These are phyloP conservation scores for Chrysemys picta DNA, from an alignment of 2,113 vertebrate species.

Conservation along the genomic window DNA sequence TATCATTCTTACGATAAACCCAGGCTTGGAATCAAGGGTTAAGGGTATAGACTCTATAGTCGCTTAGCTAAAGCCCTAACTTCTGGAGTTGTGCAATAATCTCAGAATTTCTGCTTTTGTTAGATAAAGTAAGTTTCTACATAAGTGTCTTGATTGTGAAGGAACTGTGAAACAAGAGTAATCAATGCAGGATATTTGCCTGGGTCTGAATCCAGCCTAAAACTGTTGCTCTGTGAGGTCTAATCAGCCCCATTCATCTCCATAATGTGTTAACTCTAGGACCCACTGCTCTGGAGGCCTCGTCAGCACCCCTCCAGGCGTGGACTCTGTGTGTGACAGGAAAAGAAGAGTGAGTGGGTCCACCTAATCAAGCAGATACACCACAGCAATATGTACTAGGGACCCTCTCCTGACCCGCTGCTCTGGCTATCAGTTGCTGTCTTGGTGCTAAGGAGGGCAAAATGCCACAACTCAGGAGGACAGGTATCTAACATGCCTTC, in stretches of 20 bases:
- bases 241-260: background rate
- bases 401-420: background rate
- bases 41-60: background rate
- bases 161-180: background rate
- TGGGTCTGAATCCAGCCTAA: background rate
- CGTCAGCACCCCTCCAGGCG: background rate
- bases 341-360: background rate
- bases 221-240: background rate
- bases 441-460: background rate
- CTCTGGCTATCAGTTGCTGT: background rate
- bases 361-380: too few species aligned
- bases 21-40: background rate
- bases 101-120: background rate
- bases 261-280: background rate
- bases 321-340: background rate
- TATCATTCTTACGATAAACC: background rate
- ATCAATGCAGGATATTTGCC: background rate
- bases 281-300: background rate
- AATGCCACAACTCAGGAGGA: background rate
- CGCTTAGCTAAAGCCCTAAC: background rate
- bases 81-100: background rate
- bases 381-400: background rate
- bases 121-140: background rate
- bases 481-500: background rate
- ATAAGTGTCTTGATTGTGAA: background rate